Conservation (phyloP, 1,140 invertebrate genomes). For the Trachymyrmex septentrionalis region DNA sequence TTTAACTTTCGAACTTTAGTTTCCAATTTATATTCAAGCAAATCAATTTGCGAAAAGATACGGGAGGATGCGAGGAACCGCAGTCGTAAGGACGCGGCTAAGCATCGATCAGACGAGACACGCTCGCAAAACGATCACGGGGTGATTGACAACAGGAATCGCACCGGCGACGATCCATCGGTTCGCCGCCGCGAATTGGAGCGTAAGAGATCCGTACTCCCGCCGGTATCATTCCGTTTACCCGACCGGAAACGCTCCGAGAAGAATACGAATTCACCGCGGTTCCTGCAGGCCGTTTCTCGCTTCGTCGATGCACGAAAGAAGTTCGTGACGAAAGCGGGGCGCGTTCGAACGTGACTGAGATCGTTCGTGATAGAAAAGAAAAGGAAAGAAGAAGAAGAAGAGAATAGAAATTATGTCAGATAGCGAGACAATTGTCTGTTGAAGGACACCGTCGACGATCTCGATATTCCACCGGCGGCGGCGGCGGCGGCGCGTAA, state of each 20-base stretch:
- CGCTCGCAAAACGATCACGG: not conserved
- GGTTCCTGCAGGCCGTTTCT: conserved; percentile 22
- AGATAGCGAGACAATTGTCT: not conserved
- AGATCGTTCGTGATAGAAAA: not conserved
- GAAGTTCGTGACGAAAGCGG: conserved; percentile 36
- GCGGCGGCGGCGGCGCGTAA: too few species aligned
- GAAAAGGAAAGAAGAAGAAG: not conserved
- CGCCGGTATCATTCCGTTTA: not conserved
- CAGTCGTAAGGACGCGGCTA: not conserved
- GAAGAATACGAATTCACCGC: conserved; percentile 15
- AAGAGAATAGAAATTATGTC: not conserved
- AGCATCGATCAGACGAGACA: not conserved
- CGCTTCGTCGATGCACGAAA: conserved; percentile 48
- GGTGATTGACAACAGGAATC: not conserved
- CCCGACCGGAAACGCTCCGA: conserved; percentile 20
- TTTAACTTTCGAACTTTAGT: not conserved
- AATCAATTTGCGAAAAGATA: not conserved
- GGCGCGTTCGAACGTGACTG: conserved; percentile 5
- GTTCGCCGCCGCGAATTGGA: conserved; percentile 15
- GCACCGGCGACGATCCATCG: not conserved
- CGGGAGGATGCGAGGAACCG: conserved; percentile 18
- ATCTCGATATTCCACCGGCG: not conserved
- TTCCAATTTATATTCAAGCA: not conserved
- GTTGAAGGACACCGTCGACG: not conserved
- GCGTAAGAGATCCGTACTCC: not conserved